These are phyloP conservation scores for Tetrapedia diversipes DNA, from an alignment of 2,888 invertebrate species.

Conservation along the genomic window DNA sequence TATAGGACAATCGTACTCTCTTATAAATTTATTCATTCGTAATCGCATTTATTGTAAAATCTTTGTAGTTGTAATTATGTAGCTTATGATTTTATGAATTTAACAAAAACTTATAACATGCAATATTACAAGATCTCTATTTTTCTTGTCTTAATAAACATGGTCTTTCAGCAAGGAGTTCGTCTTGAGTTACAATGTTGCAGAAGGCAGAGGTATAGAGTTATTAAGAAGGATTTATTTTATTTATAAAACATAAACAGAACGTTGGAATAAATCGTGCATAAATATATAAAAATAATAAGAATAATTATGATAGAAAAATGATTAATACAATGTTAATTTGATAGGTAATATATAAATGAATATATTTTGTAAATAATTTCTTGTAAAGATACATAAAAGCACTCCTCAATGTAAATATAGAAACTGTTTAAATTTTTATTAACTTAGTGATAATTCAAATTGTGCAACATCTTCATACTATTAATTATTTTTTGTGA, in stretches of 20 bases:
- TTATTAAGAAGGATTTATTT: conserved; percentile 77
- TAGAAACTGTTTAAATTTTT: conserved; percentile 80
- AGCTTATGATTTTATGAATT: conserved; percentile 34
- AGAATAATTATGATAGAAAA: conserved; percentile 71
- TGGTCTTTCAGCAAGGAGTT: conserved; percentile 73
- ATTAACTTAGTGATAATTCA: conserved; percentile 77
- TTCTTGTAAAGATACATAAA: conserved; percentile 80
- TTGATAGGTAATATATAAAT: conserved; percentile 82
- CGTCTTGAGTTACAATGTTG: conserved; percentile 68
- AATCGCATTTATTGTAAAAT: conserved; percentile 28
- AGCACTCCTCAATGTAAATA: conserved; percentile 79
- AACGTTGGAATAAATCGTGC: conserved; percentile 74
- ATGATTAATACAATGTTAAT: conserved; percentile 78
- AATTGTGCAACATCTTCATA: conserved; percentile 74
- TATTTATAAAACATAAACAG: conserved; percentile 75
- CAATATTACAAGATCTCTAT: conserved; percentile 14
- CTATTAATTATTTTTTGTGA: conserved; percentile 72
- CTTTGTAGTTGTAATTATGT: conserved; percentile 7
- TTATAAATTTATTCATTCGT: conserved; percentile 43
- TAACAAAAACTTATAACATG: conserved; percentile 9
- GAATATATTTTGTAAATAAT: conserved; percentile 82
- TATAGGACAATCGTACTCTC: conserved; percentile 55
- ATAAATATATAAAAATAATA: conserved; percentile 75
- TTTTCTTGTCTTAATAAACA: conserved; percentile 59
- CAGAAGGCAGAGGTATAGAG: conserved; percentile 72